Evolutionary conservation across 2,113 vertebrate species (phyloP), one percentile per base, ranked within the genome.

Genomic region (Podiceps cristatus): DNA sequence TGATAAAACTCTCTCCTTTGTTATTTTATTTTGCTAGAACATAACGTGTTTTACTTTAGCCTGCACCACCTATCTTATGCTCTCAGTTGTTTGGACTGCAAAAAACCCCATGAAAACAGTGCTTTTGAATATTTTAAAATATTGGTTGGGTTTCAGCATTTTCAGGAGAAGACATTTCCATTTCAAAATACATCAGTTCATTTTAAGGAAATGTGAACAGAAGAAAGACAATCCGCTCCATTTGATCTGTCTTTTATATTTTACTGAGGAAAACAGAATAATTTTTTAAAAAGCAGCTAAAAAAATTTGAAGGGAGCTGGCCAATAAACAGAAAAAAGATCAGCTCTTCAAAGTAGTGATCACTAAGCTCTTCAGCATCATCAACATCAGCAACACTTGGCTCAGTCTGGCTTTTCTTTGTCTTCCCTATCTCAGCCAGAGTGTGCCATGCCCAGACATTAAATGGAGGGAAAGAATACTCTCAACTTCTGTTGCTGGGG

Each of bases 51-150:
- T 53, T 62, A 20, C 63, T 77, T 78, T 44, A 55, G 23, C 29
- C 59, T 88, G 28, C 27, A 53, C 15, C 18, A 15, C 62, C 71
- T 31, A 31, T 69, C 81, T 40, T 28, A 44, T 11, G 28, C 28
- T 71, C 9, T 91, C 78, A 45, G 45, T 20, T 42, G 12, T 58
- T 53, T 31, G 45, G 42, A 33, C 33, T 24, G 28, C 3, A 73
- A 55, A 73, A 55, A 33, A 1, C 0, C 1, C 0, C 37, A 42
- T 18, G 42, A 68, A 24, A 78, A 29, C 0, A 2, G 10, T 28
- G 31, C 25, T 84, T 86, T 55, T 67, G 59, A 88, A 42, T 42
- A 42, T 42, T 42, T 42, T 42, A 11, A 86, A 89, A 45, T 2
- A 69, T 42, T 42, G 17, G 13, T 17, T 75, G 15, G 6, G 5